Percentiles rank a stretch among this genome's conserved stretches.
Evolutionary conservation across 2,113 vertebrate species (phyloP).

Genomic region (Etheostoma cragini): DNA sequence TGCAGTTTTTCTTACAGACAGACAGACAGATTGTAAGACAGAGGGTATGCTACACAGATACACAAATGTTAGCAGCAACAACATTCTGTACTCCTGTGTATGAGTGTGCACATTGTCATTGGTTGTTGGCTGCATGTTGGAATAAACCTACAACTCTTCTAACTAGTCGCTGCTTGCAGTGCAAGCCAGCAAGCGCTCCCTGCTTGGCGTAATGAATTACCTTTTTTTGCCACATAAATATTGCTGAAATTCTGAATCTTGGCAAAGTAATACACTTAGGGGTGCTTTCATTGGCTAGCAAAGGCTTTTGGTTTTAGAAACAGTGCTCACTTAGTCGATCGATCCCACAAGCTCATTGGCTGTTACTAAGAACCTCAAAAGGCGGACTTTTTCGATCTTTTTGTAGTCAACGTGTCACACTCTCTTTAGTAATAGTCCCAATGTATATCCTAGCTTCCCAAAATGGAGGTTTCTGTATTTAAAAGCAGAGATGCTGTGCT

Average conservation of each 20-base stretch:
- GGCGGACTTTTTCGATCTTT: constrained; percentile 2
- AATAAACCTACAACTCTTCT: constrained; percentile 31
- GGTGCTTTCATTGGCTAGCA: constrained; percentile 6
- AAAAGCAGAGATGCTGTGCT: constrained; percentile 55
- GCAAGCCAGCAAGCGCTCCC: constrained; percentile 10
- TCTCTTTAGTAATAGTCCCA: constrained; percentile 19
- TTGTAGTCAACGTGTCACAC: neutral
- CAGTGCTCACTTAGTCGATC: constrained; percentile 16
- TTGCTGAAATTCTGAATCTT: constrained; percentile 2
- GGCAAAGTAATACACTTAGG: constrained; percentile 1
- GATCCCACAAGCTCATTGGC: constrained; percentile 3
- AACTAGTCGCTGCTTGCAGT: constrained; percentile 33
- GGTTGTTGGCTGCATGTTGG: constrained; percentile 10
- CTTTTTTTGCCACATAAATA: constrained; percentile 25
- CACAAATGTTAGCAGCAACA: neutral
- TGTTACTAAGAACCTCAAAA: constrained; percentile 26
- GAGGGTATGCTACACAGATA: neutral
- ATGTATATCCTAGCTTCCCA: constrained; percentile 33
- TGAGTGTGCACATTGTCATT: neutral
- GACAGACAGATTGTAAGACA: no score
- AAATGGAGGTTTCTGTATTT: constrained; percentile 54
- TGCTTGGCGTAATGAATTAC: constrained; percentile 41
- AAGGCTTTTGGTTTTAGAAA: constrained; percentile 19
- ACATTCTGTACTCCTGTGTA: neutral
- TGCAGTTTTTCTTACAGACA: neutral